Base-by-base conservation (phyloP, 1,140 invertebrate species). In the Eciton burchellii region DNA sequence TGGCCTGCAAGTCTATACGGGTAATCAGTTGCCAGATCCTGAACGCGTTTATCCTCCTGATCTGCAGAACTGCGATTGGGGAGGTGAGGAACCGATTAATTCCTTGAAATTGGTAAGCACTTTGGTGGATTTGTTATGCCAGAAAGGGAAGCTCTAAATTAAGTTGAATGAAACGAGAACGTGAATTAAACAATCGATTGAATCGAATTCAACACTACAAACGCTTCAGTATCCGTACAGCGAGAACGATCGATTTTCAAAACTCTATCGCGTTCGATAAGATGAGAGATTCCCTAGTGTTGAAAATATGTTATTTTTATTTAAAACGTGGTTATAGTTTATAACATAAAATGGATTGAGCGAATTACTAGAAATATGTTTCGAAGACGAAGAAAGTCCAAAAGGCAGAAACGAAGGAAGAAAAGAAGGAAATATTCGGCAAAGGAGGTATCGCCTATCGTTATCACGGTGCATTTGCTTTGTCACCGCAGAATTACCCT, bases 401-500 rank as follows among this genome's bases (percentile, higher is more conserved):
- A 35, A 35, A 35, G 2, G 35, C 35, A 35, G 6, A 6, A 35
- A 9, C 49, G 0, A 62, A 57, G 6, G 8, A 4, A 11, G 4
- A 11, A 4, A 1, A 19, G 16, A 76, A 83, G 5, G 86, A 88
- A 60, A 62, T 95, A 24, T 81, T 82, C 19, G 96, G 95, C 3
- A 95, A 96, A 89, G 91, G 92, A 47, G 95, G 95, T 24, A 85
- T 91, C 0, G 62, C 90, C 0, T 96, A 96, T 85, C 87, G 89
- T 19, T 93, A 93, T 84, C 94, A 95, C 86, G 94, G 94, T n/a
- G 95, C 92, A 8, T 94, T 97, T 84, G 95, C 95, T 84, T 89
- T 96, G 6, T 95, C 96, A 82, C 95, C 96, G 0, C 96, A 96
- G 86, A 95, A 95, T 84, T 96, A 95, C 90, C 95, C 96, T 1